These are phyloP conservation scores for Neelides folsomi DNA, from an alignment of 2,888 invertebrate genomes.

Conservation along the genomic window DNA sequence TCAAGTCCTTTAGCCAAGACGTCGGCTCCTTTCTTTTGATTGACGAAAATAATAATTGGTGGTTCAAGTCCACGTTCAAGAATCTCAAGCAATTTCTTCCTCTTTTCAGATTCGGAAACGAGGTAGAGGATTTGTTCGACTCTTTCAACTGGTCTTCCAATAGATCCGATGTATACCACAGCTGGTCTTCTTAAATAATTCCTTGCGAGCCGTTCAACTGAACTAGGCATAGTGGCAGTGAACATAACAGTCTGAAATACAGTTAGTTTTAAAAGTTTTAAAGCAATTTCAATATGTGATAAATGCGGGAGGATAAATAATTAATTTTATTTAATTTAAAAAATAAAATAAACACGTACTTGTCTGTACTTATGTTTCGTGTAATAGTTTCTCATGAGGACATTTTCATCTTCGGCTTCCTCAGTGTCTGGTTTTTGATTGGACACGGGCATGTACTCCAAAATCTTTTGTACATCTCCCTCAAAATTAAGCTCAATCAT, in stretches of 20 bases:
- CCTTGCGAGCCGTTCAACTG: slow-evolving; percentile 89
- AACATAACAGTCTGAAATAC: slow-evolving; percentile 88
- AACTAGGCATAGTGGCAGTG: slow-evolving; percentile 98
- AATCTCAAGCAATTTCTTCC: slow-evolving; percentile 89
- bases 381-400: slow-evolving; percentile 82
- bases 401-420: slow-evolving; percentile 88
- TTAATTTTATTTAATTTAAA: slow-evolving; percentile 2
- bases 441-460: slow-evolving; percentile 94
- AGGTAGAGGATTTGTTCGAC: slow-evolving; percentile 95
- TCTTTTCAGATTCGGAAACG: slow-evolving; percentile 88
- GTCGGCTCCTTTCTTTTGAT: slow-evolving; percentile 99
- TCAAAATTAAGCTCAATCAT: slow-evolving; percentile 99
- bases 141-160: slow-evolving; percentile 93
- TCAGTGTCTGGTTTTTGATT: slow-evolving; percentile 97
- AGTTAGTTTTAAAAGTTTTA: neutral
- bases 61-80: slow-evolving; percentile 81
- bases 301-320: neutral
- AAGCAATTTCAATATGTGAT: neutral
- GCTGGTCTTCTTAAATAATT: slow-evolving; percentile 90
- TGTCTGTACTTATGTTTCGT: slow-evolving; percentile 94
- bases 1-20: slow-evolving; percentile 92
- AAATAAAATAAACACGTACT: slow-evolving; percentile 36
- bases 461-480: slow-evolving; percentile 91
- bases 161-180: slow-evolving; percentile 91
- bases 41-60: slow-evolving; percentile 98